Base-by-base conservation (phyloP, 2,797 vertebrate species). In the Odontamblyopus rebecca region DNA sequence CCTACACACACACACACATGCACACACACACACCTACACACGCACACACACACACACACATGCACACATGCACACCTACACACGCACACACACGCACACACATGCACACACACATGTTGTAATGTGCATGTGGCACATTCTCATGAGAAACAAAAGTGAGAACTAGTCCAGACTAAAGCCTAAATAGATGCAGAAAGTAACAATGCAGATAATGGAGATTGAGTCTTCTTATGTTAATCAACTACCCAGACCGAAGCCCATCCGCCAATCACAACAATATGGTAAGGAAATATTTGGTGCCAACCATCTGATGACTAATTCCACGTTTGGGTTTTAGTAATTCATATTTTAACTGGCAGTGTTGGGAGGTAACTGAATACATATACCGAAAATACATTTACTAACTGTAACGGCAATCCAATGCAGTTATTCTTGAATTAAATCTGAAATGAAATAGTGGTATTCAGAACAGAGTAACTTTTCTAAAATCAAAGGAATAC, bases 191-290 rank as follows among this genome's bases (percentile, higher is more conserved):
- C 15, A 13, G 44, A 19, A 6, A 23, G 26, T 50, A 59, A 13
- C 4, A 56, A n/a, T 68, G 67, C 53, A 73, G 48, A 61, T 11
- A 53, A 57, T 59, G 5, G 61, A 72, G n/a, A 60, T 50, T 7
- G 35, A 38, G 29, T 0, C 2, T 0, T 62, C 77, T n/a, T 75
- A 83, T 44, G 2, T 69, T 0, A 79, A 86, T 56, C 50, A 80
- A 30, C 7, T 0, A 32, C 75, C 54, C 6, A 50, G 59, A 48
- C 7, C 0, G 19, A 5, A 1, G 3, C 9, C 35, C 48, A 63
- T 38, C 27, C 12, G 0, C 0, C 27, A 69, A 1, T 9, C 6
- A 41, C 61, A 71, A 29, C 48, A 44, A 50, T 54, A 32, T 69
- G 82, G 74, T 81, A 74, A 71, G 32, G 68, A 41, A 2, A 54